Evolutionary conservation across 2,797 vertebrate species (phyloP).

Genomic region (Channa striata): DNA sequence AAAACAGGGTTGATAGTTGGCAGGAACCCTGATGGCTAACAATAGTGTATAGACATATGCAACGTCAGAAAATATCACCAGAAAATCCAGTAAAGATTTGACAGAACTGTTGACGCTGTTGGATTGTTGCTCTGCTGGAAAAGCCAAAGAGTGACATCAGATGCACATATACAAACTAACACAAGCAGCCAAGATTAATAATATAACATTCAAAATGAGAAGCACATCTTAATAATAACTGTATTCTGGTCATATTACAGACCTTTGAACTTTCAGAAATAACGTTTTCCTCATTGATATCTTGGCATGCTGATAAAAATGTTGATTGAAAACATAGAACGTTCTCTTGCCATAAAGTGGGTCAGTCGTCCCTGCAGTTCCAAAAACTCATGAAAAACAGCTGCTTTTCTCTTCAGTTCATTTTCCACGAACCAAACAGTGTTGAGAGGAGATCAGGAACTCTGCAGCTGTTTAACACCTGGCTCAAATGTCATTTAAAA

Average conservation of each 20-base stretch:
- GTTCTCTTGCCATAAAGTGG: slow-evolving; percentile 12
- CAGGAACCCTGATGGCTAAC: not conserved
- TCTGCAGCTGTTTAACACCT: slow-evolving; percentile 51
- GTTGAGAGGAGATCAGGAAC: slow-evolving; percentile 13
- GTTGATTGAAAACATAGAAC: slow-evolving; percentile 33
- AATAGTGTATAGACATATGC: not conserved
- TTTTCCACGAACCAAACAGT: slow-evolving; percentile 20
- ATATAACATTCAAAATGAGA: not conserved
- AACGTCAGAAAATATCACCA: not conserved
- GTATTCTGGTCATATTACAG: not conserved
- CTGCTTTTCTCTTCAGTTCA: slow-evolving; percentile 13
- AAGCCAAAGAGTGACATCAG: not conserved
- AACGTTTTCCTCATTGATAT: slow-evolving; percentile 12
- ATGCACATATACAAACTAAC: not conserved
- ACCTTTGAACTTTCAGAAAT: slow-evolving; percentile 12
- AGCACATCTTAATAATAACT: slow-evolving; percentile 9
- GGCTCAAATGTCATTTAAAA: slow-evolving; percentile 18
- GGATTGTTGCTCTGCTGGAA: not conserved
- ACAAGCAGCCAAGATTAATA: not conserved
- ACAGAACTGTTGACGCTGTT: not conserved
- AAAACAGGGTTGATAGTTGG: not conserved
- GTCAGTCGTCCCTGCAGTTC: slow-evolving; percentile 18
- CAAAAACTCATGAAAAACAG: slow-evolving; percentile 28
- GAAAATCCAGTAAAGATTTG: not conserved
- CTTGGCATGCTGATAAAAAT: not conserved